Conservation (phyloP, 2,797 vertebrate genomes). For the Selene dorsalis region DNA sequence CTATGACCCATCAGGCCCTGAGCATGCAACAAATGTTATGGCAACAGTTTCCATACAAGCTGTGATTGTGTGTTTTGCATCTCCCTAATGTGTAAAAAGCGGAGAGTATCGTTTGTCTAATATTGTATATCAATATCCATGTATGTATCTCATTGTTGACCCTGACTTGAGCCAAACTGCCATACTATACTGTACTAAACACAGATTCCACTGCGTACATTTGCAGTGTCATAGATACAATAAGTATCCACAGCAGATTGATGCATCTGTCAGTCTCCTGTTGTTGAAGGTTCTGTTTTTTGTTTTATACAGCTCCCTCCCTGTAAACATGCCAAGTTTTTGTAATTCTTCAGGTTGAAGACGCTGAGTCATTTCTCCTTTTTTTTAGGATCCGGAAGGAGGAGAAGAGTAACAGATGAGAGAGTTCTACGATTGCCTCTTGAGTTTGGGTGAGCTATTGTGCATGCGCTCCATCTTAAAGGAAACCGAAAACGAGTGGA, state of each 20-base stretch:
- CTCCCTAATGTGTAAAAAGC: neutral
- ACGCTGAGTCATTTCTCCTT: slow-evolving; percentile 46
- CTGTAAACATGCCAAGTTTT: slow-evolving; percentile 13
- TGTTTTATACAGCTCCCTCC: neutral
- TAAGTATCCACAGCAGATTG: neutral
- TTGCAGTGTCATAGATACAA: neutral
- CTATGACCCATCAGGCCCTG: neutral
- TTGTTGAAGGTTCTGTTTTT: neutral
- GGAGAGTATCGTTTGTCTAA: neutral
- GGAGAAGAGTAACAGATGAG: slow-evolving; percentile 91
- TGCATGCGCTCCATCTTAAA: slow-evolving; percentile 26
- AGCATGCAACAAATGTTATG: neutral
- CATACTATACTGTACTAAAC: neutral
- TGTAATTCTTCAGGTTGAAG: slow-evolving; percentile 26
- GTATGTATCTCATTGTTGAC: neutral
- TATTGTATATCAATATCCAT: neutral
- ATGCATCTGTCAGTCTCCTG: neutral
- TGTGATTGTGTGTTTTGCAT: neutral
- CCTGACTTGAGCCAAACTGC: neutral
- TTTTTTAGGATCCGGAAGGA: slow-evolving; percentile 87
- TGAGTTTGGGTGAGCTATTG: slow-evolving; percentile 89
- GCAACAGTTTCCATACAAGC: neutral
- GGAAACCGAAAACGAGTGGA: slow-evolving; percentile 27
- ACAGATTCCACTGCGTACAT: neutral
- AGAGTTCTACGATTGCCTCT: slow-evolving; percentile 89